A percentile compares a stretch with the other conserved stretches of the same genome.
These are phyloP conservation scores for Drosophila asahinai DNA, from an alignment of 1,140 invertebrate genomes.

Conservation along the genomic window DNA sequence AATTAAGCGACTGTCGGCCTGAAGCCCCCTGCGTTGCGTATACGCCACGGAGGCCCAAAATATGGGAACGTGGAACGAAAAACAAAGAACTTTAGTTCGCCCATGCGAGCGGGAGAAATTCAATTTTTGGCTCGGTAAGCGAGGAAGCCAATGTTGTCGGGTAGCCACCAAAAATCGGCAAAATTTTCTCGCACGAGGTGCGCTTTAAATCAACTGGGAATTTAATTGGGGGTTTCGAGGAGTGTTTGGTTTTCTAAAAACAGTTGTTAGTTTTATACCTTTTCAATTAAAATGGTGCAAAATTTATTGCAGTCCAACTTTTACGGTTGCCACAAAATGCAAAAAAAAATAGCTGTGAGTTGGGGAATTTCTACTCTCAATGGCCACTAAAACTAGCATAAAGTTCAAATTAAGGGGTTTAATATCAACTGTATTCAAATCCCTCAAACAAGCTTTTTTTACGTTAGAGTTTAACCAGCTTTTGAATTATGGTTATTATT, in stretches of 20 bases:
- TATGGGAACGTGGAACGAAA: slow-evolving; percentile 4
- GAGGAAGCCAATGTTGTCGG: slow-evolving; percentile 1
- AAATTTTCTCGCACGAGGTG: background rate
- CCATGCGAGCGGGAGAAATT: slow-evolving; percentile 33
- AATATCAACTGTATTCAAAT: background rate
- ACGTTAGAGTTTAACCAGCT: background rate
- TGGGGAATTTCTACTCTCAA: background rate
- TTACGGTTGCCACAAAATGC: background rate
- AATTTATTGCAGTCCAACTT: slow-evolving; percentile 8
- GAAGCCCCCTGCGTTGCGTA: slow-evolving; percentile 17
- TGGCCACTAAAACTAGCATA: background rate
- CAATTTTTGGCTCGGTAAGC: slow-evolving; percentile 44
- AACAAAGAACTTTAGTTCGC: slow-evolving; percentile 15
- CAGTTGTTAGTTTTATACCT: slow-evolving; percentile 7
- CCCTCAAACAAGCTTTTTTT: background rate
- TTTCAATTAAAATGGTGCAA: slow-evolving; percentile 19
- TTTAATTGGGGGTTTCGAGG: background rate
- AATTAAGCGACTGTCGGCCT: slow-evolving; percentile 43
- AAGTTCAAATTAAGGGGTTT: background rate
- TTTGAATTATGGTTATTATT: background rate
- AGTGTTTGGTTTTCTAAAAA: background rate
- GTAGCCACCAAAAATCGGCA: slow-evolving; percentile 22
- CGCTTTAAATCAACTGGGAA: slow-evolving; percentile 2
- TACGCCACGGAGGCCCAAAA: slow-evolving; percentile 33
- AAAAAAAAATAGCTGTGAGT: background rate